Conservation (phyloP, 2,113 vertebrate genomes). For the Pituophis catenifer region DNA sequence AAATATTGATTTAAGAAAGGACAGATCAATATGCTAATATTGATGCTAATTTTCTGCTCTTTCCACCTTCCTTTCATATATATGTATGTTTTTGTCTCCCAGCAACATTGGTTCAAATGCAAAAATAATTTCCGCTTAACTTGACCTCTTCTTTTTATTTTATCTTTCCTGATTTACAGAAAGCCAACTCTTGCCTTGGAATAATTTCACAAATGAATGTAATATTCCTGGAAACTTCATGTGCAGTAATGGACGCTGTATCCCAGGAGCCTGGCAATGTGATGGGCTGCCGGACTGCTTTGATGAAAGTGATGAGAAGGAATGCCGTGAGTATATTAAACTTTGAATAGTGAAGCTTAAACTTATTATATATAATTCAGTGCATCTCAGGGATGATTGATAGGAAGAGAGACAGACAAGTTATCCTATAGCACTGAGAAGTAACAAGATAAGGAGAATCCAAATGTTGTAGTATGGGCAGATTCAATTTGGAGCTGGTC, state of each 20-base stretch:
- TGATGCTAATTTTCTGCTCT: neutral
- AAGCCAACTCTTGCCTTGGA: constrained; percentile 90
- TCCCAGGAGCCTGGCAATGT: constrained; percentile 91
- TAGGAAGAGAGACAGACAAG: neutral
- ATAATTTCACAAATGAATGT: constrained; percentile 94
- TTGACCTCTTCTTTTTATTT: constrained; percentile 2
- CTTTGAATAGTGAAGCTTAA: neutral
- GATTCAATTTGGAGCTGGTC: neutral
- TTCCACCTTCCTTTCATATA: neutral
- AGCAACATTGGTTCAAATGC: neutral
- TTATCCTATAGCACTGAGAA: neutral
- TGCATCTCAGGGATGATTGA: neutral
- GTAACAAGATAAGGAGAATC: neutral
- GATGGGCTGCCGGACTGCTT: constrained; percentile 90
- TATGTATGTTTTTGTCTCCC: neutral
- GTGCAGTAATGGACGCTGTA: constrained; percentile 90
- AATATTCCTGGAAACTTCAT: constrained; percentile 97
- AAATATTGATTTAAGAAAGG: neutral
- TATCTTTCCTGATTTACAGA: constrained; percentile 68
- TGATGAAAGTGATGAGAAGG: constrained; percentile 92
- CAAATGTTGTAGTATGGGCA: neutral
- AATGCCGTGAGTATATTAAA: constrained; percentile 85
- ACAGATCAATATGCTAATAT: neutral
- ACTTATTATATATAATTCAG: neutral
- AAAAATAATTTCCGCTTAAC: neutral